Evolutionary conservation across 1,140 invertebrate species (phyloP).

Genomic region (Cataglyphis hispanica): DNA sequence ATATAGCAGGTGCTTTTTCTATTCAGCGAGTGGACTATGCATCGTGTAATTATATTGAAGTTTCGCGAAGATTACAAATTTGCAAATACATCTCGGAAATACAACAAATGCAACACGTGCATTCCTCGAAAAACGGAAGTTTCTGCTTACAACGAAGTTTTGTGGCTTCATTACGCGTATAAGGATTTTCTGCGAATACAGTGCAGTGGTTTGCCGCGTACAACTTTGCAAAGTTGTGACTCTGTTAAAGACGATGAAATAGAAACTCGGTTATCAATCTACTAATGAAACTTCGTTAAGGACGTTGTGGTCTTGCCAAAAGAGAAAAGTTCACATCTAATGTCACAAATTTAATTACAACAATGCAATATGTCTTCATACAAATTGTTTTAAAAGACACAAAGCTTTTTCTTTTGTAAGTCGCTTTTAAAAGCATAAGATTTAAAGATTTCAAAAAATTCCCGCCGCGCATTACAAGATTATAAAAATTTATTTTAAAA

Average conservation of each 20-base stretch:
- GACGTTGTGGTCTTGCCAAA: too few relatives aligned
- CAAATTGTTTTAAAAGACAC: conserved; percentile 5
- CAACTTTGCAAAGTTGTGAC: conserved; percentile 13
- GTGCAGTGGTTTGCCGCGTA: not conserved
- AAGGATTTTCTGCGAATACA: conserved; percentile 42
- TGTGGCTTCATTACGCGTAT: not conserved
- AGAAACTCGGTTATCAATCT: conserved; percentile 16
- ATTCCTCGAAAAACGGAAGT: not conserved
- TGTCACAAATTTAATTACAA: conserved; percentile 15
- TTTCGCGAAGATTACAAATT: not conserved
- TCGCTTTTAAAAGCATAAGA: not conserved
- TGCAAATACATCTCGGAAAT: not conserved
- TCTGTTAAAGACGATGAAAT: not conserved
- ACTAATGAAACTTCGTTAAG: not conserved
- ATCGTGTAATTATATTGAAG: conserved; percentile 2
- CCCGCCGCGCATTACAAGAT: not conserved
- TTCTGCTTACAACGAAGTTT: conserved; percentile 22
- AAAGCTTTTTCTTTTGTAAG: not conserved
- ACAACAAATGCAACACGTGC: not conserved
- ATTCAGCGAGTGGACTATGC: not conserved
- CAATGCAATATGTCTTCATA: not conserved
- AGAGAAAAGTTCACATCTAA: conserved; percentile 6
- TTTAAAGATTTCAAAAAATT: not conserved
- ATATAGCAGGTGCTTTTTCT: not conserved
- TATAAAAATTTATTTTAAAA: conserved; percentile 36